Percentiles rank a stretch among this genome's conserved stretches.
These are phyloP conservation scores for Odontamblyopus rebecca DNA, from an alignment of 2,797 vertebrate species.

Conservation along the genomic window DNA sequence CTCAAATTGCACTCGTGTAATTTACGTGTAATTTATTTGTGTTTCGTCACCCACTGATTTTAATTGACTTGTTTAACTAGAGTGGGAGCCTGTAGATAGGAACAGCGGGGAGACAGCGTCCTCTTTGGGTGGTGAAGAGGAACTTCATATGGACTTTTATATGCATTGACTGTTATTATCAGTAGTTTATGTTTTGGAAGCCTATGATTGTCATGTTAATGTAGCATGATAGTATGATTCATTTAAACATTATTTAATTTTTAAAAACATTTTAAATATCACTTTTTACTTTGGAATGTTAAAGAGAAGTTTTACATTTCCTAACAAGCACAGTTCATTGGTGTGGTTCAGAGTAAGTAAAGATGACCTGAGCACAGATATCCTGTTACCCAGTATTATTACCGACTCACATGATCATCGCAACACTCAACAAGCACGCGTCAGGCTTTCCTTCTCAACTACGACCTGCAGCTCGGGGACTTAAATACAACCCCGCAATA, in stretches of 20 bases:
- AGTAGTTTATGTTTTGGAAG: background rate
- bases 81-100: conserved; percentile 10
- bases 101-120: conserved; percentile 67
- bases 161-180: background rate
- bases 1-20: conserved; percentile 69
- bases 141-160: conserved; percentile 37
- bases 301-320: conserved; percentile 1
- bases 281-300: background rate
- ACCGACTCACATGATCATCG: conserved; percentile 34
- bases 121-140: conserved; percentile 67
- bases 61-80: conserved; percentile 72
- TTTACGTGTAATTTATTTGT: conserved; percentile 40
- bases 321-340: background rate
- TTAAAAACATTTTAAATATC: background rate
- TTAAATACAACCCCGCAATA: background rate
- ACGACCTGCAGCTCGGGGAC: background rate
- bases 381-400: conserved; percentile 52
- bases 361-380: conserved; percentile 46
- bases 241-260: background rate
- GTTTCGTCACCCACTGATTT: conserved; percentile 73
- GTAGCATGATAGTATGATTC: background rate
- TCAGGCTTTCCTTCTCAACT: background rate
- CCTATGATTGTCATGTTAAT: background rate
- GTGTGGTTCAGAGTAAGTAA: conserved; percentile 41
- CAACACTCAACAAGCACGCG: background rate